phyloP scores from a whole-genome alignment of 2,888 invertebrate genomes.

The Autographa pulchrina region DNA sequence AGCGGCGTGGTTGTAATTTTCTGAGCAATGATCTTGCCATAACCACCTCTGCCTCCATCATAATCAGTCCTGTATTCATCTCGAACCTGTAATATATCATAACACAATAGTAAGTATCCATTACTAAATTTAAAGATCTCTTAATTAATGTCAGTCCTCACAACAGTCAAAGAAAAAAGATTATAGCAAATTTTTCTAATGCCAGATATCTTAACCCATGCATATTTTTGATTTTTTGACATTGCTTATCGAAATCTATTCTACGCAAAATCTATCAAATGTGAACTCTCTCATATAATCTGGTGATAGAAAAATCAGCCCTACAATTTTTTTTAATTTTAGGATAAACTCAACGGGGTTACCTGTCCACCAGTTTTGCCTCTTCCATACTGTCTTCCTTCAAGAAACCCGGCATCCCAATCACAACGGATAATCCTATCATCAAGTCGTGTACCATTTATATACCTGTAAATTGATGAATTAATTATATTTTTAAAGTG shows the following conservation, averaged over 20 bases:
- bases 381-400: conserved; percentile 99
- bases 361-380: conserved; percentile 99
- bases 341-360: too few relatives aligned
- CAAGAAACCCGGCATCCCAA: conserved; percentile 99
- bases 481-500: background rate
- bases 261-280: too few relatives aligned
- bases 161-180: too few relatives aligned
- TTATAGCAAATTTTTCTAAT: too few relatives aligned
- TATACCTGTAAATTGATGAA: conserved; percentile 90
- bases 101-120: too few relatives aligned
- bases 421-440: conserved; percentile 99
- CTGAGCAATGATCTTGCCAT: conserved; percentile 97
- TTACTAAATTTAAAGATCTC: too few relatives aligned
- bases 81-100: conserved; percentile 91
- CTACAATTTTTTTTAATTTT: too few relatives aligned
- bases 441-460: conserved; percentile 98
- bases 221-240: background rate
- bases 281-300: too few relatives aligned
- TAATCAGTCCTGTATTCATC: conserved; percentile 99
- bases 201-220: too few relatives aligned
- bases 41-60: conserved; percentile 98
- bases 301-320: too few relatives aligned
- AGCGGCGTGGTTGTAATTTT: conserved; percentile 91
- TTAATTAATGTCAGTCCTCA: too few relatives aligned
- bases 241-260: too few relatives aligned